phyloP scores from a whole-genome alignment of 2,888 invertebrate species.

The Nezara viridula region DNA sequence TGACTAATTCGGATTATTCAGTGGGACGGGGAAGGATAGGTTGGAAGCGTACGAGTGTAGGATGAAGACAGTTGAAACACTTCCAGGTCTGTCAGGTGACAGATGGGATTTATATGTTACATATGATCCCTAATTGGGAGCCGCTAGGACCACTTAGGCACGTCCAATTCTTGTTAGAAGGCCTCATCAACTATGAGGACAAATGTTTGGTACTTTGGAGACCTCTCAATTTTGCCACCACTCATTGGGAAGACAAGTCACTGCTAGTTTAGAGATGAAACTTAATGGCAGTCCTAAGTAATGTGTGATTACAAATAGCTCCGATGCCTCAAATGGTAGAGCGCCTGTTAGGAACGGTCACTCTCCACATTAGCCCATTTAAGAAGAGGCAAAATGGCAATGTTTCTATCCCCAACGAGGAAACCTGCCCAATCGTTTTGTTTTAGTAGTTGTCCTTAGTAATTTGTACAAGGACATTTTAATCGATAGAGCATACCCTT shows the following conservation, averaged over 20 bases:
- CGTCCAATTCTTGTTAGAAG: background rate
- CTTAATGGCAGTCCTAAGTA: background rate
- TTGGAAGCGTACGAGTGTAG: background rate
- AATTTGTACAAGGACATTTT: background rate
- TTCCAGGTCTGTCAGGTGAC: slow-evolving; percentile 23
- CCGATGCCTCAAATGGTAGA: slow-evolving; percentile 17
- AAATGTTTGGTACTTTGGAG: slow-evolving; percentile 30
- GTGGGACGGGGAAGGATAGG: background rate
- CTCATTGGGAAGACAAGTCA: slow-evolving; percentile 20
- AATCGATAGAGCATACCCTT: background rate
- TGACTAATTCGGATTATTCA: slow-evolving; percentile 35
- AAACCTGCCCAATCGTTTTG: background rate
- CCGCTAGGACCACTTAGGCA: slow-evolving; percentile 24
- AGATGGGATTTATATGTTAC: slow-evolving; percentile 46
- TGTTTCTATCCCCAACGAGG: background rate
- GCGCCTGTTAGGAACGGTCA: background rate
- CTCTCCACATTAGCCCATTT: background rate
- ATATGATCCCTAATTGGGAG: slow-evolving; percentile 36
- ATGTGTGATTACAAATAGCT: slow-evolving; percentile 10
- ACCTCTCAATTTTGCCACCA: slow-evolving; percentile 18
- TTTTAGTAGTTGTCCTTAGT: background rate
- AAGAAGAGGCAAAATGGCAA: background rate
- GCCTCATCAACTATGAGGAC: slow-evolving; percentile 31
- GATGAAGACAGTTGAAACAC: slow-evolving; percentile 35
- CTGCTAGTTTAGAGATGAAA: slow-evolving; percentile 21